These are phyloP conservation scores for Rhombomys opimus DNA, from an alignment of 2,113 vertebrate genomes.

Conservation along the genomic window DNA sequence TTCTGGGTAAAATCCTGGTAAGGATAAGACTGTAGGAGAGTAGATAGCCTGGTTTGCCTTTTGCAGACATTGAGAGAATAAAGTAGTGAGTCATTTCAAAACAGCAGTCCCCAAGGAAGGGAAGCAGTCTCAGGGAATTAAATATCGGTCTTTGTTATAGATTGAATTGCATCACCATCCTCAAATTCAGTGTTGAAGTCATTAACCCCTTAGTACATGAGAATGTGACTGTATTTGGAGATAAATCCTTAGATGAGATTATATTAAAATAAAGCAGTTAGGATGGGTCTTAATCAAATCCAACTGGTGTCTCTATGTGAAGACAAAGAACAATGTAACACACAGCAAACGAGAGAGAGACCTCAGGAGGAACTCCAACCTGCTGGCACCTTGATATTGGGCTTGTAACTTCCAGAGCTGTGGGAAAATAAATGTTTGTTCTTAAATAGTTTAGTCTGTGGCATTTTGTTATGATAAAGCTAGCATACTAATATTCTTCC, in stretches of 20 bases:
- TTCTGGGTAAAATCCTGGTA: background rate
- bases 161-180: background rate
- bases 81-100: background rate
- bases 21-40: background rate
- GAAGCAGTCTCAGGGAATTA: background rate
- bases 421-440: background rate
- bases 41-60: constrained; percentile 6
- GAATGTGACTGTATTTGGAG: background rate
- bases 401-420: background rate
- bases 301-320: background rate
- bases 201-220: background rate
- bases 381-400: background rate
- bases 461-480: background rate
- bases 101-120: background rate
- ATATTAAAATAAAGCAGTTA: background rate
- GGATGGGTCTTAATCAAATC: background rate
- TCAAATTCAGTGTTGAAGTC: background rate
- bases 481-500: background rate
- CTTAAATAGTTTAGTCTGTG: background rate
- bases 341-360: background rate
- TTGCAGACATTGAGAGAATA: background rate
- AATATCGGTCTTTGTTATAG: background rate
- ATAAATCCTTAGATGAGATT: background rate
- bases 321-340: background rate
- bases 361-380: background rate